These are phyloP conservation scores for Pseudopodoces humilis DNA, from an alignment of 2,113 vertebrate genomes.

Conservation along the genomic window DNA sequence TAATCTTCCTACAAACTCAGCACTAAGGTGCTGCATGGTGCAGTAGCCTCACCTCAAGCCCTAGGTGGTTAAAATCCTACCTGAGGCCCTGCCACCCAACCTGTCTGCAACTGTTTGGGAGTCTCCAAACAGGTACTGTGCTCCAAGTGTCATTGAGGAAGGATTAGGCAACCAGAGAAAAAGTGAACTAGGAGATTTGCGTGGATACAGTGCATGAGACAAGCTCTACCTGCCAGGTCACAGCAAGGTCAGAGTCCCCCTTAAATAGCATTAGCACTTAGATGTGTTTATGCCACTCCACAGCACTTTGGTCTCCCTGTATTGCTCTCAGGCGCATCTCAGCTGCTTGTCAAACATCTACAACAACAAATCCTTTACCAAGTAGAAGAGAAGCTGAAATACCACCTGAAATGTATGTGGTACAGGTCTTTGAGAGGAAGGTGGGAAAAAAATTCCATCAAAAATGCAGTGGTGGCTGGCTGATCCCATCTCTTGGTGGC, in stretches of 20 bases:
- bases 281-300: neutral
- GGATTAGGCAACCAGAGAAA: neutral
- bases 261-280: neutral
- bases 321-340: neutral
- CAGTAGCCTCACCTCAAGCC: neutral
- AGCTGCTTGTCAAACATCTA: neutral
- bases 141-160: neutral
- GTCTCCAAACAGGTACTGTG: neutral
- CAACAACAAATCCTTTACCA: neutral
- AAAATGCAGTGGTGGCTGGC: neutral
- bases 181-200: neutral
- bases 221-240: rapidly evolving
- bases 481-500: neutral
- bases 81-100: neutral
- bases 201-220: neutral
- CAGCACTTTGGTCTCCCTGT: neutral
- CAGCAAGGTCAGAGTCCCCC: neutral
- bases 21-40: neutral
- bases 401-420: neutral
- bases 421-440: neutral
- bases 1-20: rapidly evolving
- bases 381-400: neutral
- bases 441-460: neutral
- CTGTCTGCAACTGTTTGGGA: neutral
- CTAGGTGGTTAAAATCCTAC: neutral